Conservation (phyloP, 2,113 vertebrate species). For the Crotophaga sulcirostris region DNA sequence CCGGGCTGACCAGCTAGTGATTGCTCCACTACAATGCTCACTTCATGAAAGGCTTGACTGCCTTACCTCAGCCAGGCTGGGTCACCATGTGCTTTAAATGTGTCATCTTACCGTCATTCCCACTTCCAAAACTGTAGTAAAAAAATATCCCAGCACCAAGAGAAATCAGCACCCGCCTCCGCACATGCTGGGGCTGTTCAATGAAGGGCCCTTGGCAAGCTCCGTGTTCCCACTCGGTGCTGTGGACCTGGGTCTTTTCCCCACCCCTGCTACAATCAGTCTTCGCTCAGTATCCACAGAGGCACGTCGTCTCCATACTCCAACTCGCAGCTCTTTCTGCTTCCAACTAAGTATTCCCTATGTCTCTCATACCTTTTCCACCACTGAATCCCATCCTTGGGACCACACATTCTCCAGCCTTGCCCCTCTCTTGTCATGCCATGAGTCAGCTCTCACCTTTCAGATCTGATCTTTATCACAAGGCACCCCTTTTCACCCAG, state of each 20-base stretch:
- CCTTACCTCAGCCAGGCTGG: rapidly evolving
- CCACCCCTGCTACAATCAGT: background rate
- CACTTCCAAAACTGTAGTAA: background rate
- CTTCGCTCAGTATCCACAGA: background rate
- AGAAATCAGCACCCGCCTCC: background rate
- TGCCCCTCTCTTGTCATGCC: rapidly evolving
- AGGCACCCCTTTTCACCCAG: background rate
- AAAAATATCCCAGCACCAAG: background rate
- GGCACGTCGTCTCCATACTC: background rate
- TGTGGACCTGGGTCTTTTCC: background rate
- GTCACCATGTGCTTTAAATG: rapidly evolving
- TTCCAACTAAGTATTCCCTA: background rate
- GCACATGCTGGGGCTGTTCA: rapidly evolving
- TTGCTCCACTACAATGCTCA: background rate
- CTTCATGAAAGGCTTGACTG: background rate
- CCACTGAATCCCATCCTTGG: rapidly evolving
- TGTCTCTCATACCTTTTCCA: background rate
- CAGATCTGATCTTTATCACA: background rate
- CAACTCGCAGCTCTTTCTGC: background rate
- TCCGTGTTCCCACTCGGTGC: rapidly evolving
- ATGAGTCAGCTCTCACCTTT: background rate
- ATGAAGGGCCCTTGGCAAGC: background rate
- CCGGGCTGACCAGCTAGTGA: rapidly evolving
- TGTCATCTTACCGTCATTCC: background rate
- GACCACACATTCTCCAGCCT: background rate